Base-by-base conservation (phyloP, 2,888 invertebrate genomes). In the Neoascia interrupta region DNA sequence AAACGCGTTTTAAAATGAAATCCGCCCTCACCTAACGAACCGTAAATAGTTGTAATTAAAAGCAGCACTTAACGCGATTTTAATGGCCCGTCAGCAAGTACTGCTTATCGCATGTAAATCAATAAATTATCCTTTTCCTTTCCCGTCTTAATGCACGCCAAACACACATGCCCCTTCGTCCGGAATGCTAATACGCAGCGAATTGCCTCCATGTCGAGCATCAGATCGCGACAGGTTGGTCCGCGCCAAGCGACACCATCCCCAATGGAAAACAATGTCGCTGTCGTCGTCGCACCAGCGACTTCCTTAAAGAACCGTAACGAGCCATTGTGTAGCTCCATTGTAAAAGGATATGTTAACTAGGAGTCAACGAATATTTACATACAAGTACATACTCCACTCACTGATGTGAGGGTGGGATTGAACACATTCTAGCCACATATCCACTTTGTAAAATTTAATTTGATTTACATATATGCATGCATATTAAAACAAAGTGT, bases 401-500 rank as follows among this genome's bases (percentile, higher is more conserved):
- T 28, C 37, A n/a, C 43, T 11, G 23, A 49, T 43, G n/a, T 37
- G 37, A 51, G 56, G 49, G 37, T 8, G 37, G 36, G 13, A 58
- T 4, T 11, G 1, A 15, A 43, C 15, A 15, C 8, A 1, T 18
- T 16, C 8, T 43, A 51, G 54, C 18, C 51, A 39, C 43, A 53
- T 73, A 73, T 73, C 79, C 72, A 79, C 79, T 73, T 79, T 73
- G 79, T 66, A 61, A 28, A 61, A 45, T 73, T 68, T 79, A 79
- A 79, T 79, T 73, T 63, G 66, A 73, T 73, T 79, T 73, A 79
- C 79, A 79, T 79, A n/a, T n/a, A 79, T 73, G 79, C 66, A 72
- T 79, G 79, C 66, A 79, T 79, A 79, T 73, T 79, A 79, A 79
- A 73, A 79, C 79, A 79, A 79, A 79, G 79, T 79, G 79, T 79